Conservation (phyloP, 2,888 invertebrate genomes). For the Pteria penguin region DNA sequence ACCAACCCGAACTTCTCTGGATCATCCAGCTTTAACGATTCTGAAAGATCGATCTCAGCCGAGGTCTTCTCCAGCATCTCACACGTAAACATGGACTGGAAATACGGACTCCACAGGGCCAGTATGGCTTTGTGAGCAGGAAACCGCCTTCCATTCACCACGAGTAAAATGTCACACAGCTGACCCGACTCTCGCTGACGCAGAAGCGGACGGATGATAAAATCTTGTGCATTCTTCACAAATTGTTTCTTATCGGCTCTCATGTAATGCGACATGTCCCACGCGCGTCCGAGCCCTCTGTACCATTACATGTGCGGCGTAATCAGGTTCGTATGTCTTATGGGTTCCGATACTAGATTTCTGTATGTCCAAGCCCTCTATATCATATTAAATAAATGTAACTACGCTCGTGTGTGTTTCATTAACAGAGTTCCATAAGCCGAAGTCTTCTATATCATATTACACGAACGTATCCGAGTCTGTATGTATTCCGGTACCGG, state of each 20-base stretch:
- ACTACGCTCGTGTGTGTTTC: too few relatives aligned
- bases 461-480: too few relatives aligned
- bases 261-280: slow-evolving; percentile 76
- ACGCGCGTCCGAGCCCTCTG: too few relatives aligned
- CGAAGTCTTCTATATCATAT: too few relatives aligned
- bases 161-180: slow-evolving; percentile 74
- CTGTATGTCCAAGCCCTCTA: too few relatives aligned
- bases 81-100: slow-evolving; percentile 78
- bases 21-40: slow-evolving; percentile 72
- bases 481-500: too few relatives aligned
- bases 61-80: slow-evolving; percentile 75
- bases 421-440: too few relatives aligned
- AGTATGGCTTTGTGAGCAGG: slow-evolving; percentile 74
- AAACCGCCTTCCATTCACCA: slow-evolving; percentile 67
- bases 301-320: too few relatives aligned
- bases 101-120: slow-evolving; percentile 77
- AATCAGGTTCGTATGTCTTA: too few relatives aligned
- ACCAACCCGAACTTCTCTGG: slow-evolving; percentile 71
- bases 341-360: too few relatives aligned
- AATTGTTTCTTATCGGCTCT: slow-evolving; percentile 73
- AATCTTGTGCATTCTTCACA: slow-evolving; percentile 68
- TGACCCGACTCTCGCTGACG: slow-evolving; percentile 76
- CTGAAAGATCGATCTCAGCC: slow-evolving; percentile 71
- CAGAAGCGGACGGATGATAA: slow-evolving; percentile 69
- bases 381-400: too few relatives aligned